Base-by-base conservation (phyloP, 2,797 vertebrate genomes). In the Megaceryle alcyon region DNA sequence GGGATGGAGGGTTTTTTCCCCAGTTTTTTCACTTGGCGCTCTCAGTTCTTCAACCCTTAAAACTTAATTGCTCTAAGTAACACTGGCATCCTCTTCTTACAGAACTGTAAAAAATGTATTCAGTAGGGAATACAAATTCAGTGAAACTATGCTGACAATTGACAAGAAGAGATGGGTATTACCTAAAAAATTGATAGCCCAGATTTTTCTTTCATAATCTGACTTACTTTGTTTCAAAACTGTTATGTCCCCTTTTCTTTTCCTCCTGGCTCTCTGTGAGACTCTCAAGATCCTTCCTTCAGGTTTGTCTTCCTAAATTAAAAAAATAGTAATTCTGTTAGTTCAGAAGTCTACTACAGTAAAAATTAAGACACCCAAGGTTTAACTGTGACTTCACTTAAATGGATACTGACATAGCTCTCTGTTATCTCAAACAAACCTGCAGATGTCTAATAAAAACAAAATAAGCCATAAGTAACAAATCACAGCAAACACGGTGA, bases 211-310 rank as follows among this genome's bases (percentile, higher is more conserved):
- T 94, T 54, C 29, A 19, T 72, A 54, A 53, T 33, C 22, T 23
- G 93, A 97, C 98, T 98, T 97, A 99, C 98, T 97, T 94, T 98
- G 98, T 92, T 98, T 98, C 82, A 98, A 88, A 84, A 98, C 94
- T 21, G 98, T 95, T 6, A 98, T 88, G 12, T 98, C 98, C 25
- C 98, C 98, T 57, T 98, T 98, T 79, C 98, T 98, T 98, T 98
- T 98, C 89, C 98, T 98, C 48, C 98, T 97, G 49, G 98, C 97
- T 93, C 98, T 97, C 73, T 98, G 98, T 0, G 98, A 98, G 33
- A 98, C 98, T 64, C 98, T 98, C 59, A 98, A 89, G 81, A 98
- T 97, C 64, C 98, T 98, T 94, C 98, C 98, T 88, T 98, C 98
- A 88, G 98, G 97, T 85, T 98, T 98, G 84, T 98, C 98, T 79